Evolutionary conservation across 2,113 vertebrate genomes (phyloP), one percentile per base, ranked within the genome.

Genomic region (Notothenia rossii): DNA sequence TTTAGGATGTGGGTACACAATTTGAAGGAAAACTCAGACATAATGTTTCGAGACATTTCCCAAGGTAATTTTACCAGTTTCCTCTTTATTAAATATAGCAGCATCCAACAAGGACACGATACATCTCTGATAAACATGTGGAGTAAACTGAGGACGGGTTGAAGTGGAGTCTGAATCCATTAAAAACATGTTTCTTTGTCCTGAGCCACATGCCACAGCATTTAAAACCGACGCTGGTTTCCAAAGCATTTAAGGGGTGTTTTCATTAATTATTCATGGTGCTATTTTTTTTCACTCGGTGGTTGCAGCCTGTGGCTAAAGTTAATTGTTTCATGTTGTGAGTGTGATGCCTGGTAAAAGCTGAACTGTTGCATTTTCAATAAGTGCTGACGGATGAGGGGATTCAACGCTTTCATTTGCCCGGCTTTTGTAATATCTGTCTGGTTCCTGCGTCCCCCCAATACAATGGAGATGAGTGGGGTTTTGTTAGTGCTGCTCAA

Each of bases 281-380:
- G 49, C 50, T 45, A 61, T 58, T 56, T 9, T 77, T 46, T 63
- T 12, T 12, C 45, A 22, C 64, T 73, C 54, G 55, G 29, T 29
- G 50, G 20, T 77, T 17, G 11, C 40, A 46, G 46, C 49, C 53
- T 14, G 20, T 29, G 22, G 61, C 25, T 71, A 45, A 81, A 15
- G 68, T 25, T 65, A 10, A 40, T 60, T 18, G 46, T 77, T 81
- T 77, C 43, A 63, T 68, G 62, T 50, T 53, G 60, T n/a, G 33
- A 67, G 54, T 72, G 48, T 75, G 60, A 67, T 64, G 77, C 61
- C 54, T 12, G 7, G 17, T 51, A 36, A 50, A 49, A 4, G 70
- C 22, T 7, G 45, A 36, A 17, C 49, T 40, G 56, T 14, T 22
- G 48, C 46, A 17, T 43, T 25, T 45, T 10, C 33, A 63, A 36